phyloP scores from a whole-genome alignment of 1,140 invertebrate genomes.

The Pygmarrhopalites habei region DNA sequence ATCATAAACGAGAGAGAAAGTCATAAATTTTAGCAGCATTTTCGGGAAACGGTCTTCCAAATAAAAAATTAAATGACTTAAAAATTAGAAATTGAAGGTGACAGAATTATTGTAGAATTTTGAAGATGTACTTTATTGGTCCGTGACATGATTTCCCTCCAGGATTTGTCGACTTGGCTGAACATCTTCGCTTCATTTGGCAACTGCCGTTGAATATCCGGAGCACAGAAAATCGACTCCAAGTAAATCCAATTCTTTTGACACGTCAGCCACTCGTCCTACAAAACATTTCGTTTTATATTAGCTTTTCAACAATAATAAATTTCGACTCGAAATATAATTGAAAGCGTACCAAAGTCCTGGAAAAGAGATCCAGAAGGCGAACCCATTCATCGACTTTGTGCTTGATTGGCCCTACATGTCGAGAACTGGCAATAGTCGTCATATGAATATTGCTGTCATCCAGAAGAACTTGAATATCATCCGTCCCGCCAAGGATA shows the following conservation, averaged over 20 bases:
- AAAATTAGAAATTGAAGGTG: neutral
- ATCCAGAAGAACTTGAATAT: slow-evolving; percentile 70
- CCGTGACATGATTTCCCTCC: slow-evolving; percentile 73
- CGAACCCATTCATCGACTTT: slow-evolving; percentile 71
- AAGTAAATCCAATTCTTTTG: slow-evolving; percentile 80
- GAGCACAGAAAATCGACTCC: slow-evolving; percentile 80
- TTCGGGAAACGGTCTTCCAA: too few relatives aligned
- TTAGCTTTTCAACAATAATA: neutral
- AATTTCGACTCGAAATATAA: slow-evolving; percentile 6
- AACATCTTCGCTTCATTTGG: slow-evolving; percentile 78
- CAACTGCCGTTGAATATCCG: slow-evolving; percentile 78
- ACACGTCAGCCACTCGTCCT: slow-evolving; percentile 77
- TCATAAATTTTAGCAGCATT: too few relatives aligned
- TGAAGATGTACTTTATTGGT: slow-evolving; percentile 53
- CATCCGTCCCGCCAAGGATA: slow-evolving; percentile 73
- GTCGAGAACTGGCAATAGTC: slow-evolving; percentile 73
- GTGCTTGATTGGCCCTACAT: slow-evolving; percentile 71
- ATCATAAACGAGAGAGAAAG: neutral
- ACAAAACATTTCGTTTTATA: slow-evolving; percentile 25
- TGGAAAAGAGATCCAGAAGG: slow-evolving; percentile 64
- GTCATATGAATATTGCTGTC: slow-evolving; percentile 77
- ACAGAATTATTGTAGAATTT: slow-evolving; percentile 6
- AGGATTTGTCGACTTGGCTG: slow-evolving; percentile 72
- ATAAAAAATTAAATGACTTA: too few relatives aligned
- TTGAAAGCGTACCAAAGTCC: slow-evolving; percentile 66